Conservation (phyloP, 2,888 invertebrate genomes). For the Ctenicera cuprea region DNA sequence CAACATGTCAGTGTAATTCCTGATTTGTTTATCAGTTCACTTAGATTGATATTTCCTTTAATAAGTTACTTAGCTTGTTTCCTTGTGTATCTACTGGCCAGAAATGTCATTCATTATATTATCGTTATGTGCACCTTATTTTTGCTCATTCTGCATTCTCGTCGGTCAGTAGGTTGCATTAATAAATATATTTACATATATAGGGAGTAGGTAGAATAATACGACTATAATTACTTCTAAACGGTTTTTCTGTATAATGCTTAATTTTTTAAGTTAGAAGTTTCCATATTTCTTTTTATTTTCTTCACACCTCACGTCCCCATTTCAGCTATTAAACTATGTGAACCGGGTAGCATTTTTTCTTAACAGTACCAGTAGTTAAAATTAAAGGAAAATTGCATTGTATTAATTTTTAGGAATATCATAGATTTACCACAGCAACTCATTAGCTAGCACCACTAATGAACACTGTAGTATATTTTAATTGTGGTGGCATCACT, state of each 20-base stretch:
- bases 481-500: conserved; percentile 35
- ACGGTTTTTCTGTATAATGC: no score
- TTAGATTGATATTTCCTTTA: conserved; percentile 27
- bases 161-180: conserved; percentile 27
- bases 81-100: background rate
- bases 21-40: conserved; percentile 27
- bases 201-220: background rate
- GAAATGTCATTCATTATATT: conserved; percentile 22
- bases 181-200: conserved; percentile 34
- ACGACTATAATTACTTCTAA: background rate
- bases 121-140: conserved; percentile 21
- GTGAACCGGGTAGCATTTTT: no score
- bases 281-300: no score
- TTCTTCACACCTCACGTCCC: no score
- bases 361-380: no score
- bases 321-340: no score
- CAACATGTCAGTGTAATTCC: conserved; percentile 27
- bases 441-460: conserved; percentile 35
- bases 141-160: conserved; percentile 32
- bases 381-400: no score
- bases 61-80: conserved; percentile 13
- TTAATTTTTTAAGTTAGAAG: no score
- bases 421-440: conserved; percentile 22
- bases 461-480: conserved; percentile 43
- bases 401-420: conserved; percentile 8